A percentile compares a stretch with the other conserved stretches of the same genome.
phyloP scores from a whole-genome alignment of 2,797 vertebrate species.

The Helostoma temminkii region DNA sequence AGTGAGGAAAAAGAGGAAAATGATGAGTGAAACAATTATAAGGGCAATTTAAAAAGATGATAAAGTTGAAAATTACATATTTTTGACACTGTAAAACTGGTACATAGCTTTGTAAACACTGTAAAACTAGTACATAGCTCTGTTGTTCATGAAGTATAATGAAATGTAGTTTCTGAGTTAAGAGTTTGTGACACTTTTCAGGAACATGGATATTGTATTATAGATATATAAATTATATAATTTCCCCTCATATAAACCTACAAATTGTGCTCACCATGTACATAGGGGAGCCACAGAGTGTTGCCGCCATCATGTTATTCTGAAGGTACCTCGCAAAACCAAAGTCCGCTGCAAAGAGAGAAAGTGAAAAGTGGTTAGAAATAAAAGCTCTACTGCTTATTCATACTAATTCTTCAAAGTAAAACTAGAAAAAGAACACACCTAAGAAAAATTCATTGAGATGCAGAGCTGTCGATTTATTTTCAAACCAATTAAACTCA shows the following conservation, averaged over 20 bases:
- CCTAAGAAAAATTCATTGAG: not conserved
- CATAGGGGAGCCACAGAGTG: conserved; percentile 97
- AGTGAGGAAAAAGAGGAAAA: not conserved
- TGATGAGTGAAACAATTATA: not conserved
- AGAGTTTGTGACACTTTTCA: no score
- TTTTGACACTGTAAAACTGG: no score
- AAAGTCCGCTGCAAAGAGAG: conserved; percentile 89
- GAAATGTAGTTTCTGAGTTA: no score
- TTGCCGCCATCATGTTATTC: conserved; percentile 99
- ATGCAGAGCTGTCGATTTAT: no score
- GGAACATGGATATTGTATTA: no score
- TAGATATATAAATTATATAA: no score
- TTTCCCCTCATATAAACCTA: not conserved
- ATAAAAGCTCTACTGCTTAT: no score
- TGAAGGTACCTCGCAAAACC: conserved; percentile 97
- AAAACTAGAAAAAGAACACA: not conserved
- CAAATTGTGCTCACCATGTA: conserved; percentile 90
- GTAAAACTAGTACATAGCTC: no score
- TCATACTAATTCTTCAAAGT: not conserved
- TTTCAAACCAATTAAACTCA: no score
- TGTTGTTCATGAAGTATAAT: no score
- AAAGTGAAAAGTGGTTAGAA: not conserved
- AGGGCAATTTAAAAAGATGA: not conserved
- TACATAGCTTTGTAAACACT: no score
- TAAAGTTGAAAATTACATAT: not conserved